Conservation (phyloP, 2,888 invertebrate species). For the Drosophila aldrichi region DNA sequence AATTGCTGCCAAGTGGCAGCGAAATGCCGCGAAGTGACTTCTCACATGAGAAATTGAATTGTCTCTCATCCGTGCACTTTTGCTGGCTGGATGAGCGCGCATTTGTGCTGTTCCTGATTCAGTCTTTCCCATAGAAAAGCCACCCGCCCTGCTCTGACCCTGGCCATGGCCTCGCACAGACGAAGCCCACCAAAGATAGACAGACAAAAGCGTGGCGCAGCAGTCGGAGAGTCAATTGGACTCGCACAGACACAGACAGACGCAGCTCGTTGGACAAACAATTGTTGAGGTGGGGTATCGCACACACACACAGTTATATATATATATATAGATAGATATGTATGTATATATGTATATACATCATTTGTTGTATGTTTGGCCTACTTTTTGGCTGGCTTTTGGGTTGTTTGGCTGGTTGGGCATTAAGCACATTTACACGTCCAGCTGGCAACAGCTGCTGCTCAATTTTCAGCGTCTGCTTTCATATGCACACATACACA, state of each 20-base stretch:
- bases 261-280: slow-evolving; percentile 50
- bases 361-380: slow-evolving; percentile 63
- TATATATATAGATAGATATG: background rate
- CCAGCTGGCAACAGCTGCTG: slow-evolving; percentile 76
- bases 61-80: slow-evolving; percentile 51
- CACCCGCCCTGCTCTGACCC: slow-evolving; percentile 8
- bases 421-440: slow-evolving; percentile 69
- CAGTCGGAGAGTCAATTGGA: slow-evolving; percentile 35
- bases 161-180: slow-evolving; percentile 32
- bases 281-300: slow-evolving; percentile 37
- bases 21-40: slow-evolving; percentile 54
- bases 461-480: slow-evolving; percentile 52
- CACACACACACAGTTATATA: background rate
- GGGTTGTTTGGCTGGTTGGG: slow-evolving; percentile 40
- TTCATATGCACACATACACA: slow-evolving; percentile 35
- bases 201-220: slow-evolving; percentile 44
- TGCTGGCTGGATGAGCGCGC: slow-evolving; percentile 55
- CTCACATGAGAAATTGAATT: slow-evolving; percentile 69
- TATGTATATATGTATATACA: slow-evolving; percentile 7
- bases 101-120: slow-evolving; percentile 6
- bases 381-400: slow-evolving; percentile 56
- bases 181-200: slow-evolving; percentile 33
- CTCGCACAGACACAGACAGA: slow-evolving; percentile 36
- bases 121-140: background rate
- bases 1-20: slow-evolving; percentile 56